A percentile compares a stretch with the other conserved stretches of the same genome.
Conservation (phyloP, 53 echinoderm and acorn worm species). For the Mesocentrotus franciscanus region DNA sequence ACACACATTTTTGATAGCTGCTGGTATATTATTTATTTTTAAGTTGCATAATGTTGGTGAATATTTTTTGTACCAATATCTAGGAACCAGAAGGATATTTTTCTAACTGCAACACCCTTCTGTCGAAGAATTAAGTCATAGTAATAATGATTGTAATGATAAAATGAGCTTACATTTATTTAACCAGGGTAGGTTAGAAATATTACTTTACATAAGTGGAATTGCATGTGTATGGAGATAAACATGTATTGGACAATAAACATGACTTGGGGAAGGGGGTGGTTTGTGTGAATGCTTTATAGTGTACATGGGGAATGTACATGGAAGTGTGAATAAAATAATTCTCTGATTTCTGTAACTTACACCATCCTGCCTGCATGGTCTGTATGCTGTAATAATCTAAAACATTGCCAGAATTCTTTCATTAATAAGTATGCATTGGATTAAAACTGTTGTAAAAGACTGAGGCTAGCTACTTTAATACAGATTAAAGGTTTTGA, state of each 20-base stretch:
- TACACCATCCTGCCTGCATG: slow-evolving; percentile 61
- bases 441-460: neutral
- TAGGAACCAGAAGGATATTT: neutral
- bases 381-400: slow-evolving; percentile 64
- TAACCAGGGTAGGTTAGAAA: neutral
- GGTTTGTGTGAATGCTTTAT: neutral
- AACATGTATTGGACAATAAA: neutral
- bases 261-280: slow-evolving; percentile 1
- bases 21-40: neutral
- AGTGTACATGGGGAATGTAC: neutral
- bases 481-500: too few species aligned
- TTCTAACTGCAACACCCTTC: neutral
- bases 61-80: neutral
- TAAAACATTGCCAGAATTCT: slow-evolving; percentile 37
- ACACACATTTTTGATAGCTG: neutral
- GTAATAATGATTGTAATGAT: too few species aligned
- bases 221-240: neutral
- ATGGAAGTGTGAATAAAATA: slow-evolving; percentile 4
- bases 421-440: neutral
- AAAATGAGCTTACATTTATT: too few species aligned
- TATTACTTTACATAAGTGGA: neutral
- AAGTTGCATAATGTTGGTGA: neutral
- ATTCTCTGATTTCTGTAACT: neutral
- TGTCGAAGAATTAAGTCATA: too few species aligned
- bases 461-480: too few species aligned